Base-by-base conservation (phyloP, 2,888 invertebrate species). In the Agonopterix alstromeriana region DNA sequence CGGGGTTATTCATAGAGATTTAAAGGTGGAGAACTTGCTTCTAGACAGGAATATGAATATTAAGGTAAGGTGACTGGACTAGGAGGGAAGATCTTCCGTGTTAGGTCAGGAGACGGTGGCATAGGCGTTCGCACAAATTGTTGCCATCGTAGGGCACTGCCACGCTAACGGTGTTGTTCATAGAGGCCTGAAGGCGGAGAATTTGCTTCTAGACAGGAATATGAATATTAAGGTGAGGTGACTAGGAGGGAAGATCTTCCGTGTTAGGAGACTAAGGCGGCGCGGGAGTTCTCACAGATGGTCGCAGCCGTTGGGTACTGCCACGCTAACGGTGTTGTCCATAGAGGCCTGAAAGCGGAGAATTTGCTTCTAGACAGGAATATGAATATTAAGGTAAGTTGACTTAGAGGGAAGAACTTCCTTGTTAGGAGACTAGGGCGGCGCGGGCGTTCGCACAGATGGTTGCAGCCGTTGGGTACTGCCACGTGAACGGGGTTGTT, bases 201-300 rank as follows among this genome's bases (percentile, higher is more conserved):
- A 99, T 90, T 90, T 99, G 57, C 89, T 99, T 61, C 90, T 99
- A 55, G 98, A 99, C 85, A 93, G 93, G 59, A 94, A 97, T 79
- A 95, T 97, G 93, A 96, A 98, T 79, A 98, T 98, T 58, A 98
- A 98, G 90, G 93, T 93, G n/a, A n/a, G n/a, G n/a, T n/a, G n/a
- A n/a, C 14, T 14, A 1, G 2, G 14, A 14, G 14, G 14, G 14
- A 14, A 14, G 14, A 14, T 14, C 14, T 14, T 14, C 14, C 14
- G 1, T 14, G 36, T 36, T 36, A 10, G 8, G 99, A 99, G 77
- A 87, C 93, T n/a, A 97, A 97, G 72, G 98, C 99, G 14, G 93
- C 97, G 60, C 90, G 95, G 53, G 94, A 98, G 64, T 99, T 99
- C 88, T 94, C 94, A 66, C 99, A 99, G 85, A 98, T 99, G 78